Percentiles rank a stretch among this genome's conserved stretches.
Conservation (phyloP, 2,113 vertebrate species). For the Mustelus asterias region DNA sequence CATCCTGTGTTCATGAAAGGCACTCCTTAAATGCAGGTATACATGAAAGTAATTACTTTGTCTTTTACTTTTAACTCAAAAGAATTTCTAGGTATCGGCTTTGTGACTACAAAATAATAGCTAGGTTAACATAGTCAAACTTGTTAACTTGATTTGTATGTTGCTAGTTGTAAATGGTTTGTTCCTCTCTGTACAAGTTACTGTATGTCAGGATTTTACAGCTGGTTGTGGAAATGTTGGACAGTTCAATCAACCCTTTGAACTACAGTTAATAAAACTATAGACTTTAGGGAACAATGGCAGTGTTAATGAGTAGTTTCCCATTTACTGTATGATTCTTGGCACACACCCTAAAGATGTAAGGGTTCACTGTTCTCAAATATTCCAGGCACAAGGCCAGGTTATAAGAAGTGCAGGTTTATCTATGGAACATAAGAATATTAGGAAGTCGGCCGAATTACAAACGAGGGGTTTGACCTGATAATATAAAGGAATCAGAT, state of each 20-base stretch:
- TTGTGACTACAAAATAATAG: neutral
- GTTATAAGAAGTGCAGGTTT: neutral
- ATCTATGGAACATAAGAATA: neutral
- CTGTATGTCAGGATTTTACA: neutral
- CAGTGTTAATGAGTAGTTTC: neutral
- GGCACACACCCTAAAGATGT: neutral
- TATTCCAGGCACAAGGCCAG: neutral
- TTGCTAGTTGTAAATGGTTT: neutral
- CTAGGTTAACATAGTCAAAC: neutral
- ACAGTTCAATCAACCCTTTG: neutral
- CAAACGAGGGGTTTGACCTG: neutral
- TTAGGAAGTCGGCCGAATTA: neutral
- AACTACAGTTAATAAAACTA: neutral
- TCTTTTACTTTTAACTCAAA: neutral
- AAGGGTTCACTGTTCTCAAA: neutral
- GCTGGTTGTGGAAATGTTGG: neutral
- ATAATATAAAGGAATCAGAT: neutral
- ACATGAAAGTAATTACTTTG: neutral
- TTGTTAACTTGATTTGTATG: neutral
- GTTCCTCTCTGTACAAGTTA: neutral
- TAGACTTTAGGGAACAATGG: neutral
- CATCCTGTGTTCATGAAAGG: neutral
- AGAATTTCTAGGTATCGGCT: neutral
- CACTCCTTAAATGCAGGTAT: neutral
- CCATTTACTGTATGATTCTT: neutral